Percentiles rank a stretch among this genome's conserved stretches.
These are phyloP conservation scores for Myrmophylax atrothorax DNA, from an alignment of 2,113 vertebrate species.

Conservation along the genomic window DNA sequence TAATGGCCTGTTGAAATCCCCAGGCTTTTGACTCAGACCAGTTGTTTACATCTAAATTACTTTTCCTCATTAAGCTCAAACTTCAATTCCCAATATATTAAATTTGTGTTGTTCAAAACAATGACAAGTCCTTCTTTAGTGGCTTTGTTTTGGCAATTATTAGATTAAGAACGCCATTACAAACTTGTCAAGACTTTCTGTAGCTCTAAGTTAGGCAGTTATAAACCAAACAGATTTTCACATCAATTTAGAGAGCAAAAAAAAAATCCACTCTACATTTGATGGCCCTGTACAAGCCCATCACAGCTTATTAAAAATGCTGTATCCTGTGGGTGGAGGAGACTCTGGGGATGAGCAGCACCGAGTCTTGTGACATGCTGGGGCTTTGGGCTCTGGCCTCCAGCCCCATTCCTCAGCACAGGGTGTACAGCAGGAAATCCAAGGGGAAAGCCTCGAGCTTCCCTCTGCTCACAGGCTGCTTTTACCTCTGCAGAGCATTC, in stretches of 20 bases:
- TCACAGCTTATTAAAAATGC: neutral
- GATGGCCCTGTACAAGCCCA: neutral
- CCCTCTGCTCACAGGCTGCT: no score
- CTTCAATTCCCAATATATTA: conserved; percentile 62
- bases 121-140: conserved; percentile 42
- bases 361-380: rapidly evolving
- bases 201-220: neutral
- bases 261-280: neutral
- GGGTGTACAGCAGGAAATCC: neutral
- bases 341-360: neutral
- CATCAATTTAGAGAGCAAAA: neutral
- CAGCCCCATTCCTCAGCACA: rapidly evolving
- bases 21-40: conserved; percentile 31
- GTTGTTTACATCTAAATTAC: conserved; percentile 51
- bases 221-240: conserved; percentile 21
- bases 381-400: neutral
- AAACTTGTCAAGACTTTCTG: conserved; percentile 34
- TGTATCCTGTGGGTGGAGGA: rapidly evolving
- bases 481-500: neutral
- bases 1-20: neutral
- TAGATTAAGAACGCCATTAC: conserved; percentile 61
- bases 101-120: conserved; percentile 43
- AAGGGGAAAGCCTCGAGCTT: rapidly evolving
- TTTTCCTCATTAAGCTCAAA: conserved; percentile 61
- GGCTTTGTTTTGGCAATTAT: conserved; percentile 60